These are phyloP conservation scores for Patella ulyssiponensis DNA, from an alignment of 2,888 invertebrate genomes.

Conservation along the genomic window DNA sequence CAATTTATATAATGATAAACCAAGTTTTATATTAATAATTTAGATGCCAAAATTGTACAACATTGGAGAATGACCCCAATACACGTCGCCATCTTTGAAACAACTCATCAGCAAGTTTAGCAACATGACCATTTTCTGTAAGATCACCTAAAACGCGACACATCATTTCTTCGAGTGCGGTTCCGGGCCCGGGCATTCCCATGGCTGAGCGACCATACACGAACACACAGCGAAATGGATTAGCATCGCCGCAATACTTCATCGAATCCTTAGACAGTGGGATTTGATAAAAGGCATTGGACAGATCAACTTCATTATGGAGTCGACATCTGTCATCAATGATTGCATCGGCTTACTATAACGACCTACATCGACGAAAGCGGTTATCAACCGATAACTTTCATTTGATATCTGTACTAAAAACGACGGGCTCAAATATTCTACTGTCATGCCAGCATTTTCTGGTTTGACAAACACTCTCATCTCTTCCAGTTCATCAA, in stretches of 20 bases:
- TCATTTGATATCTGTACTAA: slow-evolving; percentile 32
- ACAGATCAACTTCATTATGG: slow-evolving; percentile 35
- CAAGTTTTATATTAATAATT: too few species aligned
- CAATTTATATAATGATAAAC: too few species aligned
- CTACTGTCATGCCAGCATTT: slow-evolving; percentile 30
- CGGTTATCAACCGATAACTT: too few species aligned
- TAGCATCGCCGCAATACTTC: slow-evolving; percentile 49
- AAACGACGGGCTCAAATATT: slow-evolving; percentile 22
- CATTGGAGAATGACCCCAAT: too few species aligned
- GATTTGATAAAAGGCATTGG: slow-evolving; percentile 46
- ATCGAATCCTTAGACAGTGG: slow-evolving; percentile 40
- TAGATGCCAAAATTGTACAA: too few species aligned
- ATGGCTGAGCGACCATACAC: too few species aligned
- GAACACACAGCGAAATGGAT: slow-evolving; percentile 40
- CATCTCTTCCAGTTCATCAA: slow-evolving; percentile 42
- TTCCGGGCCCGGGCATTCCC: slow-evolving; percentile 51
- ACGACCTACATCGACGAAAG: slow-evolving; percentile 30
- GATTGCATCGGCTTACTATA: slow-evolving; percentile 26
- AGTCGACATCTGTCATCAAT: slow-evolving; percentile 35
- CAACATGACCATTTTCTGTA: slow-evolving; percentile 26
- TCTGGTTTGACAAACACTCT: slow-evolving; percentile 38
- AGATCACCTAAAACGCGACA: slow-evolving; percentile 26
- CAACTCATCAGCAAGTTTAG: too few species aligned
- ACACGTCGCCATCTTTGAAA: slow-evolving; percentile 33
- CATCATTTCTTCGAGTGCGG: slow-evolving; percentile 40